These are phyloP conservation scores for Thinocorus orbignyianus DNA, from an alignment of 2,113 vertebrate species.

Conservation along the genomic window DNA sequence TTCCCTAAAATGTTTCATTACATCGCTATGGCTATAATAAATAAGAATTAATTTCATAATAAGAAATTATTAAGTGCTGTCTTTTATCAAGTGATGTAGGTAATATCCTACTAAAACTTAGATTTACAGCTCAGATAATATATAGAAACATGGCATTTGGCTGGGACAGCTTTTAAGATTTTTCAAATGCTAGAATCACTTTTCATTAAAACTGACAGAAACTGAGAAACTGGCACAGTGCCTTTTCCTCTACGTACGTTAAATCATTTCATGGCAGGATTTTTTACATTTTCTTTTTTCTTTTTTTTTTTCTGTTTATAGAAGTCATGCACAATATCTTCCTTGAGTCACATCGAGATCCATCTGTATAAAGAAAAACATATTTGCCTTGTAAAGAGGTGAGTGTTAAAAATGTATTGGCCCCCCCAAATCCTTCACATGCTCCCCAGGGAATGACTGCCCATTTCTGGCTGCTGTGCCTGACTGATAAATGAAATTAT, in stretches of 20 bases:
- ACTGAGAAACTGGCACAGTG: slow-evolving; percentile 47
- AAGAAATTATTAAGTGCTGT: neutral
- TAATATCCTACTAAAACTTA: neutral
- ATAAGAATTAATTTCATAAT: neutral
- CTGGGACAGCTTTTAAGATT: slow-evolving; percentile 53
- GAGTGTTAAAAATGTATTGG: neutral
- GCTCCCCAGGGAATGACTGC: neutral
- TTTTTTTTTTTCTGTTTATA: neutral
- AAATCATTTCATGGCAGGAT: neutral
- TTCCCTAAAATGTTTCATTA: neutral
- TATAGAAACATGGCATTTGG: slow-evolving; percentile 59
- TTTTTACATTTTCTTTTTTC: neutral
- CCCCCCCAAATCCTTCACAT: neutral
- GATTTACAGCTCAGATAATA: slow-evolving; percentile 32
- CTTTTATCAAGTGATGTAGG: neutral
- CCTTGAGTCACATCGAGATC: neutral
- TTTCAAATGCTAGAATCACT: slow-evolving; percentile 60
- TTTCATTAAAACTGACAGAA: slow-evolving; percentile 66
- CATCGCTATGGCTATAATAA: neutral
- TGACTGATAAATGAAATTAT: neutral
- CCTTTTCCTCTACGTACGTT: slow-evolving; percentile 32
- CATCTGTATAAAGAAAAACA: neutral
- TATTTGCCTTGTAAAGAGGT: neutral
- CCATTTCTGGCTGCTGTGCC: neutral
- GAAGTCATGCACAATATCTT: neutral